Conservation (phyloP, 2,113 vertebrate genomes). For the Phoxinus phoxinus region DNA sequence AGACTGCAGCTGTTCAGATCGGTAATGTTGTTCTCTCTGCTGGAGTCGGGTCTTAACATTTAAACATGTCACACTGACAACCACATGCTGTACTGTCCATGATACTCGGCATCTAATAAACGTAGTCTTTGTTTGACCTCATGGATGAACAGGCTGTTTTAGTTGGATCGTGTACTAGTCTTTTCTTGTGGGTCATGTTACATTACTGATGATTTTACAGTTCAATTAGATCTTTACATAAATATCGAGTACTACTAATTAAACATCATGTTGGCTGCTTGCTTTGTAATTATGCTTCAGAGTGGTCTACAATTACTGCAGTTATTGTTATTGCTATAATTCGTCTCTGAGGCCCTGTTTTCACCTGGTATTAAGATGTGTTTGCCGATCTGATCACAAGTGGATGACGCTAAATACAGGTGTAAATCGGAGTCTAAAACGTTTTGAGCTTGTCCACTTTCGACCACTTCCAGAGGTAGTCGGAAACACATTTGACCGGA, state of each 20-base stretch:
- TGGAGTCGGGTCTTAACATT: not conserved
- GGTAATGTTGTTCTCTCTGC: not conserved
- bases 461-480: too few relatives aligned
- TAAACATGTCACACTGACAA: constrained; percentile 14
- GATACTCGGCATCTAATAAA: not conserved
- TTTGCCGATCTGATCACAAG: too few relatives aligned
- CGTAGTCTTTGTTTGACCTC: not conserved
- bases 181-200: not conserved
- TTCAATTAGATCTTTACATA: not conserved
- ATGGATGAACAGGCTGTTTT: not conserved
- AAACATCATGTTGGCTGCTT: not conserved
- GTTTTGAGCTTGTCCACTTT: too few relatives aligned
- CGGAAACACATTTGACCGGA: too few relatives aligned
- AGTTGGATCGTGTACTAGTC: not conserved
- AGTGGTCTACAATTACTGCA: not conserved
- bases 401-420: too few relatives aligned
- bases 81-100: constrained; percentile 1
- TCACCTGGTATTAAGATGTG: too few relatives aligned
- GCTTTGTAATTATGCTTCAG: not conserved
- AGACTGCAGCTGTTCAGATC: constrained; percentile 32
- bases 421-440: too few relatives aligned
- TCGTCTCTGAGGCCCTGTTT: not conserved
- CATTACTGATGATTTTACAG: not conserved
- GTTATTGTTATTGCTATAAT: not conserved
- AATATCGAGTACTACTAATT: not conserved